Evolutionary conservation across 2,113 vertebrate genomes (phyloP).

Genomic region (Sinosuthora webbiana): DNA sequence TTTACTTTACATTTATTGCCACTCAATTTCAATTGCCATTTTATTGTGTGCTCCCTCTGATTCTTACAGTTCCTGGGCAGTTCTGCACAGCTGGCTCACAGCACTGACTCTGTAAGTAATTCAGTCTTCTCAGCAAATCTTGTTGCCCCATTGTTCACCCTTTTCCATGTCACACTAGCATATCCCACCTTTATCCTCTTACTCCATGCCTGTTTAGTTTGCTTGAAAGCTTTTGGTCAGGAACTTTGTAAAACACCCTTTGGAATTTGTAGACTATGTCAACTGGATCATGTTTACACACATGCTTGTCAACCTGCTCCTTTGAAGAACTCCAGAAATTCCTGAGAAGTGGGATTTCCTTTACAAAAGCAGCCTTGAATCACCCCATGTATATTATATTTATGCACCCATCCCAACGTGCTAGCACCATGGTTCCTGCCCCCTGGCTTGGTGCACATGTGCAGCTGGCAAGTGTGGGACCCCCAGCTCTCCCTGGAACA

Average conservation of each 20-base stretch:
- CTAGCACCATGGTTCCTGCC: background rate
- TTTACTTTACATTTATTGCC: background rate
- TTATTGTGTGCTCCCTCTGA: background rate
- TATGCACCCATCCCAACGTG: background rate
- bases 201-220: background rate
- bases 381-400: no score
- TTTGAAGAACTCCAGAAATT: background rate
- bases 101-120: background rate
- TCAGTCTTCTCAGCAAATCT: background rate
- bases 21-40: background rate
- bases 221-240: conserved; percentile 13
- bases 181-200: conserved; percentile 27
- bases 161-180: background rate
- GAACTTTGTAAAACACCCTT: background rate
- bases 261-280: background rate
- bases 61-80: background rate
- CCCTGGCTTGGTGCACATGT: background rate
- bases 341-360: background rate
- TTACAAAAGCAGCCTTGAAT: background rate
- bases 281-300: background rate
- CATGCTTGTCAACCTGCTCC: background rate
- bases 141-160: background rate
- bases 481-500: background rate
- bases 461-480: background rate
- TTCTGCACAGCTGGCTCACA: background rate